Evolutionary conservation across 1,140 invertebrate species (phyloP), one percentile per base, ranked within the genome.

Genomic region (Brevipalpus yothersi): DNA sequence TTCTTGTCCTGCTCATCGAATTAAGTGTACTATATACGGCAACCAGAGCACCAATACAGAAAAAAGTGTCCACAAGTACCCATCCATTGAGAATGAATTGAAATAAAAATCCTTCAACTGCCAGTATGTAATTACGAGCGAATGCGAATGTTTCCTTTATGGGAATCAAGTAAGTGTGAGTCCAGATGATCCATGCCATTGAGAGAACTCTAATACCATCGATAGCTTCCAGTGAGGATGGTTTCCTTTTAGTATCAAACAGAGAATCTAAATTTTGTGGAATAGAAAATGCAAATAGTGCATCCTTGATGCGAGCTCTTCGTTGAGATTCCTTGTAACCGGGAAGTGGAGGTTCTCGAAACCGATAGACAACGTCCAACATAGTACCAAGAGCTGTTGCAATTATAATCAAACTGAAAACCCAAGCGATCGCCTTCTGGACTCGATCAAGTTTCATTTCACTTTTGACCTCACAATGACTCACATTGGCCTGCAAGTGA

Each of bases 151-250:
- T 56, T 39, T 61, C 59, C 41, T 60, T 60, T 3, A 63, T 56
- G 9, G 59, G 43, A 42, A 61, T 47, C 41, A 62, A 56, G 31
- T 66, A 89, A 0, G 85, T 84, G 69, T 94, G 88, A 0, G 86
- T 88, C 2, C 91, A 76, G 53, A 94, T 85, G 0, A 93, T 84
- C 89, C 89, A 92, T 9, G 80, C 79, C 84, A 91, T 90, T 63
- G 84, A 87, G 45, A 91, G 77, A 0, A 83, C 81, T 5, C 84
- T 75, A 0, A 90, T 72, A 1, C 86, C 85, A 64, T 89, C 85
- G 42, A 89, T 49, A 15, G 56, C 40, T 31, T 51, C 49, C 2
- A 59, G 47, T 12, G 49, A 61, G 55, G 7, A 4, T 11, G 21
- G 12, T 42, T 11, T 23, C 2, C 40, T 41, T 42, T 15, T 13